phyloP scores from a whole-genome alignment of 2,113 vertebrate species.

The Lepisosteus oculatus region DNA sequence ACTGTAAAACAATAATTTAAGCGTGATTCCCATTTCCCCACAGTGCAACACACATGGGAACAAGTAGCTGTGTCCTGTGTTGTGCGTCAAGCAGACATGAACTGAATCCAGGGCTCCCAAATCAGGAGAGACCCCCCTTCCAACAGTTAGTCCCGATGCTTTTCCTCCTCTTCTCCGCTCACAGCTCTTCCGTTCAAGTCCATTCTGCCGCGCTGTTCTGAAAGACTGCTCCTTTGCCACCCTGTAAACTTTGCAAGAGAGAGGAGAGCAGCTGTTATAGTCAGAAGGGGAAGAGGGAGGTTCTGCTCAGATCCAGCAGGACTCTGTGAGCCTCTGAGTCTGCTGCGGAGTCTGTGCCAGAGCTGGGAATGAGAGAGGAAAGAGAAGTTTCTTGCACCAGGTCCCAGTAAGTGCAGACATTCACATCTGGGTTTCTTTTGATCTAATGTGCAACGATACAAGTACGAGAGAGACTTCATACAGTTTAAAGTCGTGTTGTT shows the following conservation, averaged over 20 bases:
- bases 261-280: background rate
- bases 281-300: too few species aligned
- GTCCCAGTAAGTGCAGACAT: too few species aligned
- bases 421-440: too few species aligned
- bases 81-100: conserved; percentile 44
- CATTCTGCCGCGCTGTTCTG: conserved; percentile 50
- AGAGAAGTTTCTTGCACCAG: too few species aligned
- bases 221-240: conserved; percentile 45
- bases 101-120: conserved; percentile 35
- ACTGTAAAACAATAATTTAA: conserved; percentile 73
- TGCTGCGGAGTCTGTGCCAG: too few species aligned
- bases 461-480: too few species aligned
- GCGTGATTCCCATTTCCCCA: conserved; percentile 51
- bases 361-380: too few species aligned
- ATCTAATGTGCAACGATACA: too few species aligned
- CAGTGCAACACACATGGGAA: conserved; percentile 45
- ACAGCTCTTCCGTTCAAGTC: conserved; percentile 44
- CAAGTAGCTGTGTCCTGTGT: conserved; percentile 47
- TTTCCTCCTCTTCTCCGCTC: conserved; percentile 29
- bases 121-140: conserved; percentile 15
- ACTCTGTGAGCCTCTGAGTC: too few species aligned
- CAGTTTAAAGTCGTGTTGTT: too few species aligned
- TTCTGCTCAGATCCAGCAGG: too few species aligned
- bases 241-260: conserved; percentile 36
- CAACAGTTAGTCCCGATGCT: conserved; percentile 11